A percentile compares a stretch with the other conserved stretches of the same genome.
phyloP scores from a whole-genome alignment of 2,888 invertebrate species.

The Empis livida region DNA sequence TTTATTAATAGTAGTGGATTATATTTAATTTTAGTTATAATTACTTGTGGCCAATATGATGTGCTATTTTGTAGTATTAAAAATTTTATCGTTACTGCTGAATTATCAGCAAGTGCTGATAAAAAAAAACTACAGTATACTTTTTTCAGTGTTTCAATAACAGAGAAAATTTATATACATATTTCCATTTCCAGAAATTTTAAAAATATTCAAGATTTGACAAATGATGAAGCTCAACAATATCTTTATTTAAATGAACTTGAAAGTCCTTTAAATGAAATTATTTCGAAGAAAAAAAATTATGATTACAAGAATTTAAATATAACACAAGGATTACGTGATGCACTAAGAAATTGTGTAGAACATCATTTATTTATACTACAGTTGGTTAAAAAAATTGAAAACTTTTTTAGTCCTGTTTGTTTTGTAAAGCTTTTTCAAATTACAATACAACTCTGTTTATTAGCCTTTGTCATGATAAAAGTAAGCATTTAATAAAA shows the following conservation, averaged over 20 bases:
- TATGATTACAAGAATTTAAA: neutral
- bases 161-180: neutral
- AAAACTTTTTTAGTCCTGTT: conserved; percentile 26
- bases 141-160: no score
- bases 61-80: conserved; percentile 26
- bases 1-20: conserved; percentile 18
- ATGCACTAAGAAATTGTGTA: conserved; percentile 21
- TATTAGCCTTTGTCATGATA: conserved; percentile 26
- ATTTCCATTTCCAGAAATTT: conserved; percentile 14
- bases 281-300: neutral
- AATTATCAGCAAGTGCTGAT: conserved; percentile 16
- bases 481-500: conserved; percentile 19
- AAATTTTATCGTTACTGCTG: conserved; percentile 23
- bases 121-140: conserved; percentile 9
- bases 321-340: conserved; percentile 12
- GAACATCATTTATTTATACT: conserved; percentile 27
- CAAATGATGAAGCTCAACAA: conserved; percentile 19
- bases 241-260: conserved; percentile 18
- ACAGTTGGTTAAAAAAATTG: conserved; percentile 21
- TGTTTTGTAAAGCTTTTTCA: conserved; percentile 27
- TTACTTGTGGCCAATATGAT: conserved; percentile 27
- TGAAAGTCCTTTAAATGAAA: neutral
- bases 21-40: conserved; percentile 25
- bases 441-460: conserved; percentile 25
- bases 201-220: conserved; percentile 14